A percentile compares a stretch with the other conserved stretches of the same genome.
phyloP scores from a whole-genome alignment of 2,113 vertebrate species.

The Excalfactoria chinensis region DNA sequence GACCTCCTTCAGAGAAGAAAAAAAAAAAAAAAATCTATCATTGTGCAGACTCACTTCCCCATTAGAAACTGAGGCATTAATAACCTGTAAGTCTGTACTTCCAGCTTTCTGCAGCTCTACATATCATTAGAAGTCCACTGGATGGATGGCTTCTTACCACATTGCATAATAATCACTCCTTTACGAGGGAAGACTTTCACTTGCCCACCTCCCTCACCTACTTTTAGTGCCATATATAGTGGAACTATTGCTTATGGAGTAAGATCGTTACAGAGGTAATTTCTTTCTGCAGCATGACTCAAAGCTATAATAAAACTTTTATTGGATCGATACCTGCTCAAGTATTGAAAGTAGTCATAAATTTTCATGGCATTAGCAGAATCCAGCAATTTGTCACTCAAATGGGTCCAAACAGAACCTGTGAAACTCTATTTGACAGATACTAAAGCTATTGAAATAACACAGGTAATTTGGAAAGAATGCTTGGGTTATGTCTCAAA shows the following conservation, averaged over 20 bases:
- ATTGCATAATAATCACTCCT: neutral
- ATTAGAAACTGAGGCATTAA: neutral
- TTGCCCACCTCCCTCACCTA: neutral
- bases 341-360: slow-evolving; percentile 54
- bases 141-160: neutral
- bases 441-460: slow-evolving; percentile 15
- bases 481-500: neutral
- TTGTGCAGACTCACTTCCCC: neutral
- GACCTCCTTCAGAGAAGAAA: neutral
- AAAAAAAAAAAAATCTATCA: neutral
- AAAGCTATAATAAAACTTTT: slow-evolving; percentile 58
- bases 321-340: slow-evolving; percentile 33
- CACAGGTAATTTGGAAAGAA: slow-evolving; percentile 6
- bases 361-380: slow-evolving; percentile 51
- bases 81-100: neutral
- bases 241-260: neutral
- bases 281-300: slow-evolving; percentile 38
- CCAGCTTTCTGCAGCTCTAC: neutral
- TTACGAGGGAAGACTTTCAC: neutral
- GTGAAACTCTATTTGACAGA: neutral
- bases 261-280: slow-evolving; percentile 52
- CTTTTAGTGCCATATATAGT: neutral
- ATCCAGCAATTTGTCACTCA: slow-evolving; percentile 49
- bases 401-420: neutral
- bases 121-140: neutral